Evolutionary conservation across 2,888 invertebrate species (phyloP), one percentile per base, ranked within the genome.

Genomic region (Thymelicus lineola): DNA sequence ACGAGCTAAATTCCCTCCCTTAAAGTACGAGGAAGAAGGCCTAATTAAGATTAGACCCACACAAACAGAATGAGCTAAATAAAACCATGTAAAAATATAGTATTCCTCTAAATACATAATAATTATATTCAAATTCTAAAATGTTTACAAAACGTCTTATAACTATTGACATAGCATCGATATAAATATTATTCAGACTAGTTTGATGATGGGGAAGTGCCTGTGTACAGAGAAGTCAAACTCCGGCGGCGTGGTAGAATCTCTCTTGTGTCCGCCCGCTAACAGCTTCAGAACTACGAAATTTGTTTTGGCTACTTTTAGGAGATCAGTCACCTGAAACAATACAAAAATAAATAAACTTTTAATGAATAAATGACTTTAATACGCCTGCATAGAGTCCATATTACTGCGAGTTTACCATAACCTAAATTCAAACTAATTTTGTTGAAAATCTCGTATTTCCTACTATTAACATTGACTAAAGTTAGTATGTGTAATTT

Each of bases 281-380:
- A 99, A 90, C 72, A 99, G 93, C 89, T 98, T 98, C 89, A 98
- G 95, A 14, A 99, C 99, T 77, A 99, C 97, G 86, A 98, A 98
- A 94, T 99, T 99, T 0, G 98, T 98, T 94, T 99, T 99, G 53
- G 97, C 96, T 75, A 99, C 97, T 90, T 97, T 98, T 63, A 98
- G 93, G 75, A 99, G 95, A 83, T 97, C 97, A 38, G 95, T 93
- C 72, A 97, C 95, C 96, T 97, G 91, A 17, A 94, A 95, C 74
- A 72, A 72, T 72, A 71, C 71, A 58, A 63, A 17, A 36, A 28
- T 48, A 48, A 15, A 58, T 58, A 38, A 38, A 9, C 1, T n/a
- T n/a, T n/a, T n/a, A n/a, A n/a, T n/a, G n/a, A n/a, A n/a, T n/a
- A n/a, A n/a, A n/a, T n/a, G n/a, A n/a, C n/a, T n/a, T n/a, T n/a